These are phyloP conservation scores for Anoncus sp. DNA, from an alignment of 2,888 invertebrate genomes.

Conservation along the genomic window DNA sequence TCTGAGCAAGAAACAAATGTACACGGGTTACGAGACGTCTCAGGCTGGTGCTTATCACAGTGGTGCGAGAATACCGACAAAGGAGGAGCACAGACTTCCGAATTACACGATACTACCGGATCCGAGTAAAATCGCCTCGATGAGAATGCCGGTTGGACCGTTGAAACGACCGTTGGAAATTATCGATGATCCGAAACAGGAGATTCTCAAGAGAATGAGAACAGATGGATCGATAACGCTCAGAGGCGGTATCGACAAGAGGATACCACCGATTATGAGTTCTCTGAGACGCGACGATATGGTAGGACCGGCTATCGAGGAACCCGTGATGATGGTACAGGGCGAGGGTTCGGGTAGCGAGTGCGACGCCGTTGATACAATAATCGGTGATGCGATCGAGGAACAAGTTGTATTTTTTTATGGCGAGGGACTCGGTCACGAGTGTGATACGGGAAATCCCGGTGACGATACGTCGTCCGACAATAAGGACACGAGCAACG, in stretches of 20 bases:
- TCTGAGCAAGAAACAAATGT: constrained; percentile 79
- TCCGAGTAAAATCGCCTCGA: constrained; percentile 78
- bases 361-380: constrained; percentile 84
- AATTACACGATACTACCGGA: constrained; percentile 80
- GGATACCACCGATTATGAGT: constrained; percentile 63
- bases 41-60: constrained; percentile 73
- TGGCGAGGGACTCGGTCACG: constrained; percentile 89
- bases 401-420: constrained; percentile 89
- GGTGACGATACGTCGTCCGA: constrained; percentile 76
- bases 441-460: constrained; percentile 90
- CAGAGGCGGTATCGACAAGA: constrained; percentile 71
- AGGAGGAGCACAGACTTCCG: constrained; percentile 79
- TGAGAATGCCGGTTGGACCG: constrained; percentile 73
- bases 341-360: constrained; percentile 89
- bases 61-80: constrained; percentile 67
- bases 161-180: constrained; percentile 76
- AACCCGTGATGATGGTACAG: constrained; percentile 88
- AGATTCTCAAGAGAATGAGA: constrained; percentile 77
- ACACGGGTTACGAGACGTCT: constrained; percentile 75
- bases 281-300: constrained; percentile 78
- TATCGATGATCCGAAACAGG: constrained; percentile 70
- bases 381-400: constrained; percentile 88
- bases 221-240: constrained; percentile 75
- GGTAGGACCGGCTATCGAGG: constrained; percentile 89
- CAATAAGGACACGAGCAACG: constrained; percentile 76